Percentiles rank a stretch among this genome's conserved stretches.
These are phyloP conservation scores for Zaprionus vittiger DNA, from an alignment of 1,140 invertebrate species.

Conservation along the genomic window DNA sequence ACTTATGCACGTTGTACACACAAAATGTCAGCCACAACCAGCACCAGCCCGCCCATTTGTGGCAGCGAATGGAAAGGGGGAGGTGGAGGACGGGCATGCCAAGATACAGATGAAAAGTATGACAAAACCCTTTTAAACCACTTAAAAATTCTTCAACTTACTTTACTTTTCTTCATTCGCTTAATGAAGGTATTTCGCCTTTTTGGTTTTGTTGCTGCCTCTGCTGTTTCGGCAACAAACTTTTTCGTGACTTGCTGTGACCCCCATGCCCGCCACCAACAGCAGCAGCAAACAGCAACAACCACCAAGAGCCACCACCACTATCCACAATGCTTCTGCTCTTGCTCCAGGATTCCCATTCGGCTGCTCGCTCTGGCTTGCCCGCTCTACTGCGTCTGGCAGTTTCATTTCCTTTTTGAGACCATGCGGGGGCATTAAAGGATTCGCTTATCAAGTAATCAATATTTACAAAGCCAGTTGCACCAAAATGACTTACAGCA, in stretches of 20 bases:
- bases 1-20: slow-evolving; percentile 67
- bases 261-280: background rate
- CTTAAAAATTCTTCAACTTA: slow-evolving; percentile 84
- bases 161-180: slow-evolving; percentile 81
- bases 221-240: slow-evolving; percentile 53
- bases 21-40: slow-evolving; percentile 71
- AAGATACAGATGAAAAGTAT: slow-evolving; percentile 76
- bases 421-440: slow-evolving; percentile 61
- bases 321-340: background rate
- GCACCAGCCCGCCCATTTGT: slow-evolving; percentile 67
- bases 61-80: slow-evolving; percentile 27
- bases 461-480: slow-evolving; percentile 71
- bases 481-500: slow-evolving; percentile 65
- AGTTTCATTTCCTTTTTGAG: slow-evolving; percentile 58
- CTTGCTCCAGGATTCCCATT: too few relatives aligned
- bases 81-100: background rate
- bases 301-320: background rate
- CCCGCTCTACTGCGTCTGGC: slow-evolving; percentile 22
- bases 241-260: slow-evolving; percentile 47
- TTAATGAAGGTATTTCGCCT: slow-evolving; percentile 83
- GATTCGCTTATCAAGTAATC: slow-evolving; percentile 80
- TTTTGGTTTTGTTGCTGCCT: slow-evolving; percentile 64
- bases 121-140: slow-evolving; percentile 83
- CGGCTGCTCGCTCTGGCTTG: background rate
- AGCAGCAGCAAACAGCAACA: background rate